Evolutionary conservation across 2,888 invertebrate genomes (phyloP).

Genomic region (Hydrotaea cyrtoneurina): DNA sequence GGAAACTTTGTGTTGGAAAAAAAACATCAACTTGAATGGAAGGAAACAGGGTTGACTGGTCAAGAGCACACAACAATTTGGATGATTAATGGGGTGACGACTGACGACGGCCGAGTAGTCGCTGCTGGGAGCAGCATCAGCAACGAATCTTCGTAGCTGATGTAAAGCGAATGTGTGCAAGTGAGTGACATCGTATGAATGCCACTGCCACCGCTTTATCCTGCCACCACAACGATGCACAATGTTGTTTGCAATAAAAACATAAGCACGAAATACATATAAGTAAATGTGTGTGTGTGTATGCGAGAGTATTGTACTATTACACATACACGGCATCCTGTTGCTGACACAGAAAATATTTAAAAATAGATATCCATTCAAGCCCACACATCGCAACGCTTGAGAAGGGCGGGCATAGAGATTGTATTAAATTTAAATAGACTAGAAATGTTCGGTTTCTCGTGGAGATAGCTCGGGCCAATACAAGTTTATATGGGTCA

Average conservation of each 20-base stretch:
- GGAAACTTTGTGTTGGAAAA: constrained; percentile 26
- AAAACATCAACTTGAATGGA: constrained; percentile 7
- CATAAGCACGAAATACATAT: neutral
- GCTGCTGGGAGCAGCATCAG: no score
- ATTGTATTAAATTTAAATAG: no score
- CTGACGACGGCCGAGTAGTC: constrained; percentile 8
- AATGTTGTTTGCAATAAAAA: neutral
- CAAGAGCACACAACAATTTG: constrained; percentile 41
- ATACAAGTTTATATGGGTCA: no score
- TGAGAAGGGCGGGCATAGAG: no score
- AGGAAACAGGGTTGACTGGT: constrained; percentile 41
- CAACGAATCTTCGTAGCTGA: no score
- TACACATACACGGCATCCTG: neutral
- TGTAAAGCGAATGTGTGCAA: constrained; percentile 38
- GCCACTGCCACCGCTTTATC: neutral
- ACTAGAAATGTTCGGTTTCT: no score
- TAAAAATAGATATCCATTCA: neutral
- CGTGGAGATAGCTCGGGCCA: no score
- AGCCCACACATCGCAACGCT: no score
- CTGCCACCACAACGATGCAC: neutral
- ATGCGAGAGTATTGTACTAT: neutral
- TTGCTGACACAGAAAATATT: neutral
- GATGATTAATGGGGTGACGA: constrained; percentile 45
- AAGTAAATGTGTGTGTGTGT: neutral
- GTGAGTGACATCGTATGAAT: constrained; percentile 54